phyloP scores from a whole-genome alignment of 2,797 vertebrate species.

The Clarias pachynema region DNA sequence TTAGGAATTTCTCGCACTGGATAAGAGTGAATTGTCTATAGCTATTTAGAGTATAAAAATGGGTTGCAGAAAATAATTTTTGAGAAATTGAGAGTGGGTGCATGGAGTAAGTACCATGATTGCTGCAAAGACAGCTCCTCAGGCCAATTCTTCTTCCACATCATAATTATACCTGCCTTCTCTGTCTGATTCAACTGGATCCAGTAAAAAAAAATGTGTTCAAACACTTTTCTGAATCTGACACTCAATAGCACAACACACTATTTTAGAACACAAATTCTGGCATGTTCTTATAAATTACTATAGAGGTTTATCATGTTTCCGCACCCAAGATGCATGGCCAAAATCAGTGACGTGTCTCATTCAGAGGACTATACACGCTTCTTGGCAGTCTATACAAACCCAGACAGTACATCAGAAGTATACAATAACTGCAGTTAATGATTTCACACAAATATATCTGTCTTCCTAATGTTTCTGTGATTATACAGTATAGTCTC shows the following conservation, averaged over 20 bases:
- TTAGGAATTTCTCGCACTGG: conserved; percentile 76
- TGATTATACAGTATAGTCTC: background rate
- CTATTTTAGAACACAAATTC: background rate
- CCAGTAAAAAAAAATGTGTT: background rate
- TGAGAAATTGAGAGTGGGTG: conserved; percentile 43
- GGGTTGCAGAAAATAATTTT: conserved; percentile 61
- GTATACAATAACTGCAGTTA: background rate
- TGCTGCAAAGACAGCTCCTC: background rate
- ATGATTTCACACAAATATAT: background rate
- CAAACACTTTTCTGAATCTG: background rate
- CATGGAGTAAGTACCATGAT: background rate
- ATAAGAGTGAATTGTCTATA: conserved; percentile 77
- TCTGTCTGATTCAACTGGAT: background rate
- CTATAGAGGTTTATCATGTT: background rate
- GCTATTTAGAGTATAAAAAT: conserved; percentile 59
- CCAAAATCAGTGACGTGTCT: background rate
- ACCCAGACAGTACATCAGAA: background rate
- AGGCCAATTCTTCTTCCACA: background rate
- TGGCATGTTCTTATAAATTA: background rate
- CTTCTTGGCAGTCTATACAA: background rate
- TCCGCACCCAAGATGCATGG: background rate
- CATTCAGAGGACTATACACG: background rate
- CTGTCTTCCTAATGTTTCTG: background rate
- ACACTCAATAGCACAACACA: background rate
- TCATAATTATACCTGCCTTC: background rate